A percentile compares a stretch with the other conserved stretches of the same genome.
These are phyloP conservation scores for Epinotia demarniana DNA, from an alignment of 2,888 invertebrate species.

Conservation along the genomic window DNA sequence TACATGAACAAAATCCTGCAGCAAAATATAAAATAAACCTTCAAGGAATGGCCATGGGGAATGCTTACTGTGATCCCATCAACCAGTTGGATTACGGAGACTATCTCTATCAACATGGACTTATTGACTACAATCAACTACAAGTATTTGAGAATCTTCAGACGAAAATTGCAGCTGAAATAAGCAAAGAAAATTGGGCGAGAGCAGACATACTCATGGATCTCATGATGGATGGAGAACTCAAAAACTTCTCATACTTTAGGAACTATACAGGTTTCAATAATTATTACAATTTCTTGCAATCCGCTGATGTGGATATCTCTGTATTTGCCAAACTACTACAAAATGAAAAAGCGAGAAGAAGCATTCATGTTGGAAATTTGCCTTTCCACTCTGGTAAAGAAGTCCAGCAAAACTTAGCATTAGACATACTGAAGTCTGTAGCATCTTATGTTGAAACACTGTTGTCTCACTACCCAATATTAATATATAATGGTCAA, in stretches of 20 bases:
- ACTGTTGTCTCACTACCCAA: constrained; percentile 78
- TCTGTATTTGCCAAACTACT: constrained; percentile 67
- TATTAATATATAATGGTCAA: constrained; percentile 88
- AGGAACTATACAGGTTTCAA: constrained; percentile 89
- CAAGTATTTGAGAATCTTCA: constrained; percentile 85
- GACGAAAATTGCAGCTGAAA: constrained; percentile 81
- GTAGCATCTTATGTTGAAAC: constrained; percentile 77
- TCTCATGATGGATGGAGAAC: constrained; percentile 82
- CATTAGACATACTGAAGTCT: constrained; percentile 84
- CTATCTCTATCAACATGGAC: constrained; percentile 80
- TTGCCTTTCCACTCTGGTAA: constrained; percentile 77
- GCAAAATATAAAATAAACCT: constrained; percentile 73
- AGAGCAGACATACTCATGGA: constrained; percentile 89
- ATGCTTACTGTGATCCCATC: constrained; percentile 80
- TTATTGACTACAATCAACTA: constrained; percentile 84
- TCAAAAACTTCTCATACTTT: constrained; percentile 78
- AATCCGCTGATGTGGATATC: constrained; percentile 73
- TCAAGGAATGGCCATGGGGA: constrained; percentile 82
- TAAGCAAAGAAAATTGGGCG: constrained; percentile 85
- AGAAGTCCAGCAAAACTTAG: constrained; percentile 79
- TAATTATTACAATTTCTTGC: constrained; percentile 90
- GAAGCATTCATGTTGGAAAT: constrained; percentile 86
- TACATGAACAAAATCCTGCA: constrained; percentile 75
- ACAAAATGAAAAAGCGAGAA: constrained; percentile 71
- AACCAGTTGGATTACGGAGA: constrained; percentile 80